Evolutionary conservation across 2,888 invertebrate genomes (phyloP), one percentile per base, ranked within the genome.

Genomic region (Augiades crinisus): DNA sequence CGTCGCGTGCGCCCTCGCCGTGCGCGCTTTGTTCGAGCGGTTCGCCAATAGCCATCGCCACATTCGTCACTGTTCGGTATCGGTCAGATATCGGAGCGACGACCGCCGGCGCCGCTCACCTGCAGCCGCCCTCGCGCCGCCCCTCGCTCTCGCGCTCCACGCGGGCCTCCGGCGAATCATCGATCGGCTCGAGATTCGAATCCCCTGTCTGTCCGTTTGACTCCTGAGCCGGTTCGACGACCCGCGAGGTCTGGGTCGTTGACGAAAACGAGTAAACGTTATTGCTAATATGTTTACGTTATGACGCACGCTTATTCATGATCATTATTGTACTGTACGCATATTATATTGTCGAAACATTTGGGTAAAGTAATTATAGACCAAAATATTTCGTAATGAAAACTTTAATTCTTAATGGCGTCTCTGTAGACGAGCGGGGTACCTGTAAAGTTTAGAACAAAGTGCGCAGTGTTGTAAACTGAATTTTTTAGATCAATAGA

Each of bases 141-240:
- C 4, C 10, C n/a, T n/a, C n/a, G n/a, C n/a, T n/a, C 53, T 47
- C 40, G 30, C 27, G 36, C 54, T 5, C 14, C 41, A 17, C 36
- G 38, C 34, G 38, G 31, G 17, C 12, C 22, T 12, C n/a, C 21
- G 91, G 94, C 93, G 91, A 95, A 92, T 95, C 96, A 94, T 97
- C 96, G 96, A 95, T 96, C 92, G 30, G 22, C 13, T 40, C 31
- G 47, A 31, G 49, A 41, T 49, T 33, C 40, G 47, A 34, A 14
- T 34, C 40, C 24, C 41, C 13, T 16, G 37, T 33, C 13, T 16
- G 37, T 22, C 19, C 33, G 44, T 44, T 33, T 22, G 33, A 49
- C 33, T 49, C 49, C 40, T 33, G 33, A 49, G 40, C 34, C 14
- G 41, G 40, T 33, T 49, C 41, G 13, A 41, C 4, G 49, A 41